Percentiles rank a stretch among this genome's conserved stretches.
These are phyloP conservation scores for Drosophila ohnishii DNA, from an alignment of 1,140 invertebrate species.

Conservation along the genomic window DNA sequence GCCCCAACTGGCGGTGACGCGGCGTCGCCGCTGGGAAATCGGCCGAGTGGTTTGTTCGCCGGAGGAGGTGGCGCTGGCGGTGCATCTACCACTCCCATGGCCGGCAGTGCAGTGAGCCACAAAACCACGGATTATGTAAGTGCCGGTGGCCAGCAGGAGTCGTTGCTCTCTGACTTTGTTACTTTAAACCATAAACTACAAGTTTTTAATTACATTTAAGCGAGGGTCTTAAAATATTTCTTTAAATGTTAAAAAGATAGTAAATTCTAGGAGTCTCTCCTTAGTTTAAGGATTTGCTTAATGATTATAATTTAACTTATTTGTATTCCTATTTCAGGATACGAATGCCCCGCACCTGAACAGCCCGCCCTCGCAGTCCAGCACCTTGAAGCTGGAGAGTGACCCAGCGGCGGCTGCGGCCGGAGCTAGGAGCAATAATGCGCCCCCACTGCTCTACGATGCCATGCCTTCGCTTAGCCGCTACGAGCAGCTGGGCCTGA, in stretches of 20 bases:
- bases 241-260: not conserved
- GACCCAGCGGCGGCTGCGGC: constrained; percentile 40
- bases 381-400: constrained; percentile 74
- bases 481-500: constrained; percentile 75
- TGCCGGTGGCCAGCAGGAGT: constrained; percentile 28
- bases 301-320: no score
- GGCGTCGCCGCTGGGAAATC: constrained; percentile 81
- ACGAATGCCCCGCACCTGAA: constrained; percentile 68
- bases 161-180: constrained; percentile 11
- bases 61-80: constrained; percentile 34
- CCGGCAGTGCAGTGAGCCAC: constrained; percentile 52
- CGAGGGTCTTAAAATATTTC: not conserved
- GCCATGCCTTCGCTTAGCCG: constrained; percentile 77
- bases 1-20: constrained; percentile 73
- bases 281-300: not conserved
- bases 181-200: not conserved
- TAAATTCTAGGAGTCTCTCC: not conserved
- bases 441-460: constrained; percentile 69
- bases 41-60: constrained; percentile 79
- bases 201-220: not conserved
- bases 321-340: constrained; percentile 54
- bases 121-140: constrained; percentile 80
- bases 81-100: constrained; percentile 49
- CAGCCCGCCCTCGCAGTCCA: constrained; percentile 80
- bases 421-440: constrained; percentile 45